Conservation (phyloP, 23 tunicate species). For the Trididemnum miniatum region DNA sequence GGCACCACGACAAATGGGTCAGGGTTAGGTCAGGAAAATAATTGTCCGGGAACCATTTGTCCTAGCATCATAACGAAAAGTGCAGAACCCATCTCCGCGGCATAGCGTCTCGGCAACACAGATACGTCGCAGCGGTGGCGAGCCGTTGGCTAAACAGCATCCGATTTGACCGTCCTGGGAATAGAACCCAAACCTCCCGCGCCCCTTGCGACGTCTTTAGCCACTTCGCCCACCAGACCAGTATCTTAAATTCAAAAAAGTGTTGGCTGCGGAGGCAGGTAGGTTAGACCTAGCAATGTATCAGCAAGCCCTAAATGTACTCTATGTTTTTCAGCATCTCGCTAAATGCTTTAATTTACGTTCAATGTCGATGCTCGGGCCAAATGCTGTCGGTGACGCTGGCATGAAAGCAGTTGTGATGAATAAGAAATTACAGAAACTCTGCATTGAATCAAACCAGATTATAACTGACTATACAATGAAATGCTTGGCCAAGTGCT, state of each 20-base stretch:
- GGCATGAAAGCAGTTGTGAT: constrained; percentile 62
- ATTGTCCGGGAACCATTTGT: too few species aligned
- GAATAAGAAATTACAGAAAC: constrained; percentile 63
- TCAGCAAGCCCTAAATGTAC: neutral
- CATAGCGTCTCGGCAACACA: too few species aligned
- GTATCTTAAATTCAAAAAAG: neutral
- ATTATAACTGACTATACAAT: constrained; percentile 75
- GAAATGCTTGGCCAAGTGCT: constrained; percentile 51
- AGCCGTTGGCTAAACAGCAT: too few species aligned
- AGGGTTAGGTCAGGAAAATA: too few species aligned
- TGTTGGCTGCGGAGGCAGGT: neutral
- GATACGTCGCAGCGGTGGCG: too few species aligned
- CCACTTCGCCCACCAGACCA: neutral
- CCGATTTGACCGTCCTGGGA: too few species aligned
- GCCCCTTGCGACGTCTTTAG: neutral
- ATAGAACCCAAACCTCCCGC: too few species aligned
- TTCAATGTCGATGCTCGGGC: constrained; percentile 52
- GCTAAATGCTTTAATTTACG: neutral
- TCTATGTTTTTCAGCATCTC: neutral
- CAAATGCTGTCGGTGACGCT: constrained; percentile 50
- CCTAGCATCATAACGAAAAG: too few species aligned
- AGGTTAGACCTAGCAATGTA: neutral
- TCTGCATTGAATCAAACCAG: constrained; percentile 69
- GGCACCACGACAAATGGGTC: too few species aligned
- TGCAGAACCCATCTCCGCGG: too few species aligned